Evolutionary conservation across 2,888 invertebrate genomes (phyloP).

Genomic region (Spisula subtruncata): DNA sequence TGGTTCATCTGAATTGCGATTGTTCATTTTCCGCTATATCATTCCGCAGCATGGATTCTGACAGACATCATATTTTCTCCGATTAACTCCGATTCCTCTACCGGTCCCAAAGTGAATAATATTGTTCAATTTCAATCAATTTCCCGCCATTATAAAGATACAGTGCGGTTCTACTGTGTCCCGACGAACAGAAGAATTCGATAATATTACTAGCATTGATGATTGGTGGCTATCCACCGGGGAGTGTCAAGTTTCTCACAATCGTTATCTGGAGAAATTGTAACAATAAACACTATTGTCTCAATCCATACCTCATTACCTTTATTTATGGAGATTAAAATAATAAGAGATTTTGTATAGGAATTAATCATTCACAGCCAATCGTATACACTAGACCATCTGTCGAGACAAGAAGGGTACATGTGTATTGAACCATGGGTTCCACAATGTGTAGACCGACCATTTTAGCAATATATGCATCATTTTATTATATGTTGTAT

Average conservation of each 20-base stretch:
- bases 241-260: constrained; percentile 38
- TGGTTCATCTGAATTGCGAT: constrained; percentile 44
- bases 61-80: constrained; percentile 67
- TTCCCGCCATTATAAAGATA: constrained; percentile 74
- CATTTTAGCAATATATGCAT: too few relatives aligned
- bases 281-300: constrained; percentile 24
- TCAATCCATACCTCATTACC: constrained; percentile 25
- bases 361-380: not conserved
- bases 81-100: constrained; percentile 69
- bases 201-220: constrained; percentile 36
- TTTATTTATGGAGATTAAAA: constrained; percentile 47
- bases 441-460: not conserved
- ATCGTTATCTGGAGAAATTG: constrained; percentile 42
- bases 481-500: too few relatives aligned
- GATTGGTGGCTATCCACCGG: constrained; percentile 28
- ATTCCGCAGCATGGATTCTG: constrained; percentile 50
- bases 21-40: constrained; percentile 69
- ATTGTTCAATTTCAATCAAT: constrained; percentile 75
- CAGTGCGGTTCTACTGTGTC: constrained; percentile 21
- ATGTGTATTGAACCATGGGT: constrained; percentile 83
- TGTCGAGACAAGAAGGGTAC: constrained; percentile 86
- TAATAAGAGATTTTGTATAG: not conserved
- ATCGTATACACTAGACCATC: constrained; percentile 69
- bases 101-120: constrained; percentile 71
- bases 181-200: constrained; percentile 47